Percentiles rank a stretch among this genome's conserved stretches.
phyloP scores from a whole-genome alignment of 1,140 invertebrate genomes.

The Trichonephila clavata region DNA sequence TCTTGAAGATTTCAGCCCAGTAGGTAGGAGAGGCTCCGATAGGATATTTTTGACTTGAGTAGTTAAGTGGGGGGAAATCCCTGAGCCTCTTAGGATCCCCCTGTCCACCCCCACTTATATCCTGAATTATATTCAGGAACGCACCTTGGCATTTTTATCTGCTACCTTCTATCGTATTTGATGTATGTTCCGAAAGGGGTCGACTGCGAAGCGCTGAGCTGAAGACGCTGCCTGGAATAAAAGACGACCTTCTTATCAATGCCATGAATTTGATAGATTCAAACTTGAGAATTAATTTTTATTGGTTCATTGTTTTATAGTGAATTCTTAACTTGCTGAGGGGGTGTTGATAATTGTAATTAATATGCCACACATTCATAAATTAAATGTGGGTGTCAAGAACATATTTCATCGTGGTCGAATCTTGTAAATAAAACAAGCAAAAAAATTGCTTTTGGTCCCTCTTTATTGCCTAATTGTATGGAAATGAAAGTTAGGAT shows the following conservation, averaged over 20 bases:
- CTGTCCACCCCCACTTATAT: slow-evolving; percentile 42
- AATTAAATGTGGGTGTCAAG: no score
- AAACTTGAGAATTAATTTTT: no score
- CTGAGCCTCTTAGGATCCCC: slow-evolving; percentile 27
- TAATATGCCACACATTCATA: no score
- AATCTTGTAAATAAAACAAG: no score
- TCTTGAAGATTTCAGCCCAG: slow-evolving; percentile 64
- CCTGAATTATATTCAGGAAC: slow-evolving; percentile 59
- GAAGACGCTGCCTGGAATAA: neutral
- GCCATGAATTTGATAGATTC: neutral
- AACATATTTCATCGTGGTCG: no score
- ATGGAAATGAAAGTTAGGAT: no score
- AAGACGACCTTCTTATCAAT: neutral
- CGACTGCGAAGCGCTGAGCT: neutral
- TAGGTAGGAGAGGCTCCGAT: slow-evolving; percentile 42
- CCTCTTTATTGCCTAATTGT: no score
- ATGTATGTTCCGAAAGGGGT: slow-evolving; percentile 37
- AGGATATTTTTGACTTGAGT: slow-evolving; percentile 75
- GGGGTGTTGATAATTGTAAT: no score
- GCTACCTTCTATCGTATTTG: slow-evolving; percentile 54
- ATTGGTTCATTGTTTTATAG: no score
- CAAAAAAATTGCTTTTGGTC: no score
- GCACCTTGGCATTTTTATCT: slow-evolving; percentile 68
- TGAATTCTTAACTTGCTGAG: no score
- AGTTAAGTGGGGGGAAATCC: slow-evolving; percentile 76